Percentiles rank a stretch among this genome's conserved stretches.
Evolutionary conservation across 2,888 invertebrate species (phyloP).

Genomic region (Nephrotoma guestfalica): DNA sequence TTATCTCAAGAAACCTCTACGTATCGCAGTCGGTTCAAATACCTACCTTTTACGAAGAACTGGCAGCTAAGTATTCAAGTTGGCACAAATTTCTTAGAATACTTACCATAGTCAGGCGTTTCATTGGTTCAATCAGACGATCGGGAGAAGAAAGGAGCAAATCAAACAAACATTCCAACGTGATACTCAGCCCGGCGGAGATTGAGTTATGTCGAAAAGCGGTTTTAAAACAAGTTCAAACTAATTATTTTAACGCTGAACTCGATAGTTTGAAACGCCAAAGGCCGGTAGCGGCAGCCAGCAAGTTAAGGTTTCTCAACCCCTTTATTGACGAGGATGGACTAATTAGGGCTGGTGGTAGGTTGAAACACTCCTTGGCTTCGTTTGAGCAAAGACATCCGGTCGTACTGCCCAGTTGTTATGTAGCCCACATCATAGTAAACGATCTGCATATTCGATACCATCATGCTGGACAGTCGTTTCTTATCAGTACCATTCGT

Average conservation of each 20-base stretch:
- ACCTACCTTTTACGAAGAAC: no score
- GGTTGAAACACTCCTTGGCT: slow-evolving; percentile 12
- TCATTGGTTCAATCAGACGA: background rate
- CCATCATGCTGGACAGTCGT: slow-evolving; percentile 13
- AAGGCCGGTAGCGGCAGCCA: background rate
- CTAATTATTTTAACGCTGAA: no score
- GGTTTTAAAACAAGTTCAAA: no score
- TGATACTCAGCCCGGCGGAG: no score
- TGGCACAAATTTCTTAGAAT: slow-evolving; percentile 11
- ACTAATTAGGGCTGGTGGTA: slow-evolving; percentile 17
- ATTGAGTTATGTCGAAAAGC: background rate
- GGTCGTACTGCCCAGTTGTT: slow-evolving; percentile 11
- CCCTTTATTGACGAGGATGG: slow-evolving; percentile 13
- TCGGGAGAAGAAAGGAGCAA: no score
- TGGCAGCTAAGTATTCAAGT: no score
- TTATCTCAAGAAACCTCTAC: no score
- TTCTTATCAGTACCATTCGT: slow-evolving; percentile 9
- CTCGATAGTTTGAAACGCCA: no score
- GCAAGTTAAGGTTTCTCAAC: slow-evolving; percentile 5
- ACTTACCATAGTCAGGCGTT: slow-evolving; percentile 1
- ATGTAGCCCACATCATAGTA: background rate
- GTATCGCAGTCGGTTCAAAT: background rate
- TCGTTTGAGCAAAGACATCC: slow-evolving; percentile 12
- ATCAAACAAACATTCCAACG: no score
- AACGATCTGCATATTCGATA: slow-evolving; percentile 7